Conservation (phyloP, 2,797 vertebrate species). For the Manis javanica region DNA sequence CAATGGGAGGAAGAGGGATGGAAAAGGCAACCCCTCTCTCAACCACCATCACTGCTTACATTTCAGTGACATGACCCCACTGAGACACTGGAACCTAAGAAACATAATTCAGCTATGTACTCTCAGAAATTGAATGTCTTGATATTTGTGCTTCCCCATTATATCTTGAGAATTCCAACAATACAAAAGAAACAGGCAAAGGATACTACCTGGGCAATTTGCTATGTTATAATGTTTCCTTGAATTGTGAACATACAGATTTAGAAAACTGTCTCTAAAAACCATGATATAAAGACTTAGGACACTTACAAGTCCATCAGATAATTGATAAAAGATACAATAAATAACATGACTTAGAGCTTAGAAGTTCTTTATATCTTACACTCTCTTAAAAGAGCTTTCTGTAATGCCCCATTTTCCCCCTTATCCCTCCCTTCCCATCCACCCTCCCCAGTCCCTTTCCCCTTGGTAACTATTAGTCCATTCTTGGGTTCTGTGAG, state of each 20-base stretch:
- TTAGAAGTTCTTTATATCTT: background rate
- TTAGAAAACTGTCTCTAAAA: background rate
- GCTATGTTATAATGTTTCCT: background rate
- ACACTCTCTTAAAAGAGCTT: background rate
- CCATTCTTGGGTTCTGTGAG: no score
- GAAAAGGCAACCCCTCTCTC: background rate
- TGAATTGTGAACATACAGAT: background rate
- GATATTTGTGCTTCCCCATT: background rate
- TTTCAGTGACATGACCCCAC: background rate
- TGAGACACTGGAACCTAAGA: background rate
- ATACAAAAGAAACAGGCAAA: background rate
- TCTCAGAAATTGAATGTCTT: background rate
- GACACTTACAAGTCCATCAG: background rate
- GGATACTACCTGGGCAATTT: background rate
- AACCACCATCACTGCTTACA: background rate
- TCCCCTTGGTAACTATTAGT: no score
- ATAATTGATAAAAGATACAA: background rate
- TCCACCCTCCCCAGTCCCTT: no score
- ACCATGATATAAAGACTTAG: background rate
- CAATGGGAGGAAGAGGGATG: background rate
- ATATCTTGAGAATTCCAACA: background rate
- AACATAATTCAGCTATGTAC: background rate
- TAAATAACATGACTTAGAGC: background rate
- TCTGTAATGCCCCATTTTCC: no score
- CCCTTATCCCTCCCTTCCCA: no score